phyloP scores from a whole-genome alignment of 2,113 vertebrate species.

The Pteruthius melanotis region DNA sequence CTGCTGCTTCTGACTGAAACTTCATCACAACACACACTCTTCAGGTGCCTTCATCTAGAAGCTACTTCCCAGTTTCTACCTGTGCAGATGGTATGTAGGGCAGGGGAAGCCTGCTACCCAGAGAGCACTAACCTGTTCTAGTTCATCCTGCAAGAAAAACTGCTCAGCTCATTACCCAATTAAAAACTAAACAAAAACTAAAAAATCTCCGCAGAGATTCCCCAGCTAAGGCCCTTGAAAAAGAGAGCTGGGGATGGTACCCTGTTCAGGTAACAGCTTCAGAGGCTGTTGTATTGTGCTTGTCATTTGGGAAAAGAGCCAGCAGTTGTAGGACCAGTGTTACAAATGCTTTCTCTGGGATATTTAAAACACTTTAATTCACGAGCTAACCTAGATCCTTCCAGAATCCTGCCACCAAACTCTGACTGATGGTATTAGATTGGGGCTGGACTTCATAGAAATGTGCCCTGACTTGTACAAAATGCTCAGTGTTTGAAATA shows the following conservation, averaged over 20 bases:
- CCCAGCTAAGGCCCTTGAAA: conserved; percentile 65
- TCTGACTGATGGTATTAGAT: not conserved
- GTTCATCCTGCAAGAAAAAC: conserved; percentile 58
- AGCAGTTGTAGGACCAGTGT: conserved; percentile 41
- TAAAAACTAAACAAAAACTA: conserved; percentile 64
- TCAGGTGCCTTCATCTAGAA: conserved; percentile 36
- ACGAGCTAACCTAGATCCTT: conserved; percentile 15
- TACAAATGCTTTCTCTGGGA: conserved; percentile 34
- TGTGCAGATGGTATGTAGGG: not conserved
- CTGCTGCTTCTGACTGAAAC: not conserved
- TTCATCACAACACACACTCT: not conserved
- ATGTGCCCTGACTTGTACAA: not conserved
- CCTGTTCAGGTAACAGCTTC: conserved; percentile 78
- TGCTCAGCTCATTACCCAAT: conserved; percentile 69
- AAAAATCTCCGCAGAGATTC: conserved; percentile 65
- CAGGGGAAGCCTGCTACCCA: conserved; percentile 17
- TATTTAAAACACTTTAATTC: conserved; percentile 1
- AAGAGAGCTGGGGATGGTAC: conserved; percentile 69
- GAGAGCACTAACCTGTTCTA: conserved; percentile 45
- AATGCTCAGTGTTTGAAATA: not conserved
- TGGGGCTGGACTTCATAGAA: not conserved
- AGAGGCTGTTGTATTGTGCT: conserved; percentile 78
- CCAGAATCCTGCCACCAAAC: not conserved
- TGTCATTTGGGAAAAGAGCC: conserved; percentile 72
- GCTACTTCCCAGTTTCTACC: conserved; percentile 42